A percentile compares a stretch with the other conserved stretches of the same genome.
These are phyloP conservation scores for Camponotus floridanus DNA, from an alignment of 1,140 invertebrate species.

Conservation along the genomic window DNA sequence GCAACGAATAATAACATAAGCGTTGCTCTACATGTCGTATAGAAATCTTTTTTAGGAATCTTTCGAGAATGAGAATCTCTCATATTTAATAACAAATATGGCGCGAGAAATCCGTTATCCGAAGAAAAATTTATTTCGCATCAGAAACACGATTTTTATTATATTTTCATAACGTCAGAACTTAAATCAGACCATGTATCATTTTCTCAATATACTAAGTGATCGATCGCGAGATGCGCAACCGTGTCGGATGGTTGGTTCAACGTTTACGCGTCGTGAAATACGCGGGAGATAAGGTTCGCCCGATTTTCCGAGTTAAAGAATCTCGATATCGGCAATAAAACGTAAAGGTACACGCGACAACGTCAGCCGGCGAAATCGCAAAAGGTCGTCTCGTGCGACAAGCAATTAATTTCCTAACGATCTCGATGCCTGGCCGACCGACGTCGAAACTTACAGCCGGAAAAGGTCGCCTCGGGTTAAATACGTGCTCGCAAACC, in stretches of 20 bases:
- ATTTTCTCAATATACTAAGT: neutral
- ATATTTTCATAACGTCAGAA: slow-evolving; percentile 9
- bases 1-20: slow-evolving; percentile 37
- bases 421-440: slow-evolving; percentile 20
- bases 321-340: neutral
- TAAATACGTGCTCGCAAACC: neutral
- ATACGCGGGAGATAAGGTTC: slow-evolving; percentile 28
- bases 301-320: slow-evolving; percentile 35
- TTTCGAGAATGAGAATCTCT: neutral
- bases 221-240: neutral
- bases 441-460: neutral
- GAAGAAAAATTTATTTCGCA: slow-evolving; percentile 13
- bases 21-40: neutral
- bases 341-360: neutral
- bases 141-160: neutral
- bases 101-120: neutral
- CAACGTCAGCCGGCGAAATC: neutral
- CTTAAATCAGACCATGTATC: neutral
- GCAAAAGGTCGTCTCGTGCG: slow-evolving; percentile 18
- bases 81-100: neutral
- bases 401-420: slow-evolving; percentile 57
- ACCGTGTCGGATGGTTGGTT: slow-evolving; percentile 6
- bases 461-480: neutral
- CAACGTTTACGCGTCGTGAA: slow-evolving; percentile 24
- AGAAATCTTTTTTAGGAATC: neutral